Base-by-base conservation (phyloP, 2,888 invertebrate genomes). In the Panorpa germanica region DNA sequence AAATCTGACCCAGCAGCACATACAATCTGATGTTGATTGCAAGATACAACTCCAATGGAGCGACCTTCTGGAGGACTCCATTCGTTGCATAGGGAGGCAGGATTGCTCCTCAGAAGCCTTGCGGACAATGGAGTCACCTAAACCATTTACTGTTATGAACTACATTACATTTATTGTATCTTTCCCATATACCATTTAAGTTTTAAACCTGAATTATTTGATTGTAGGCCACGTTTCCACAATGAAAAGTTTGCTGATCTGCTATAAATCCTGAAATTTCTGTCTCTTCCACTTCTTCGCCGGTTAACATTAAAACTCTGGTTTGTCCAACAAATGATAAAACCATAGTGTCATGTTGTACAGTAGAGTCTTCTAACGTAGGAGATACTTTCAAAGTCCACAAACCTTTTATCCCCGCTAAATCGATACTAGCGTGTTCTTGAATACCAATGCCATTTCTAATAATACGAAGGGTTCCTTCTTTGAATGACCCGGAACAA, bases 361-460 rank as follows among this genome's bases (percentile, higher is more conserved):
- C 45, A 21, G 60, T 60, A 42, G 63, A 65, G 16, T 52, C 56
- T 2, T 45, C 43, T 3, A 59, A 45, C 0, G 55, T 55, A 26
- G 64, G 64, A 24, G 70, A 69, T 7, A 81, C 65, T 45, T 72
- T 71, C n/a, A 96, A 59, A 0, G 93, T 83, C 95, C 95, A 95
- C 71, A 96, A 88, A 37, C 93, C 95, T 59, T 95, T 95, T 38
- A 96, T 93, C 30, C 93, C 93, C 4, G 86, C 80, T 41, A 96
- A 61, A 59, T 98, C 98, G 39, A 98, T 95, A 28, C 83, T 86
- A 0, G 96, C 96, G 50, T 91, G 86, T 53, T 96, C 96, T 41
- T 95, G 91, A 35, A 96, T 95, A 3, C 98, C 98, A 45, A 98
- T 98, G 4, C 98, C 98, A 55, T 96, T 98, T 39, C 96, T 69